A percentile compares a stretch with the other conserved stretches of the same genome.
phyloP scores from a whole-genome alignment of 2,888 invertebrate species.

The Tetramorium bicarinatum region DNA sequence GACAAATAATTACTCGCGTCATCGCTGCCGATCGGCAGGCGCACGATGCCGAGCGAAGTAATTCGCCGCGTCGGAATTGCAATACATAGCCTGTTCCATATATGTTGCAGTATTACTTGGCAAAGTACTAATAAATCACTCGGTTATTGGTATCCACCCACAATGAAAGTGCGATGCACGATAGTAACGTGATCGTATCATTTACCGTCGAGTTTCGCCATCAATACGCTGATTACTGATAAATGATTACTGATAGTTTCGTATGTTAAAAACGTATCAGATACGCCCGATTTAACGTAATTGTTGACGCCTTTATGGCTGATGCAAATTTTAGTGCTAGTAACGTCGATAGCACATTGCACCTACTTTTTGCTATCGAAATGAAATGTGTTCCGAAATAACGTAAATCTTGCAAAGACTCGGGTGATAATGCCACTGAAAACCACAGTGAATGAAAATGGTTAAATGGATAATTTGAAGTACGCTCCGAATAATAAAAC shows the following conservation, averaged over 20 bases:
- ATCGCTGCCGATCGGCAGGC: conserved; percentile 44
- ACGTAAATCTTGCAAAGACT: conserved; percentile 2
- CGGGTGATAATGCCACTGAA: neutral
- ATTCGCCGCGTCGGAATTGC: conserved; percentile 51
- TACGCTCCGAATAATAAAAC: neutral
- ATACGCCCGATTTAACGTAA: conserved; percentile 59
- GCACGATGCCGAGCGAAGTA: conserved; percentile 53
- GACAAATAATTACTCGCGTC: conserved; percentile 52
- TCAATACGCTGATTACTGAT: conserved; percentile 48
- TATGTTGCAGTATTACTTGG: conserved; percentile 62
- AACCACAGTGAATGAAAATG: neutral
- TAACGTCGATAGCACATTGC: conserved; percentile 27
- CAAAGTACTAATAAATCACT: conserved; percentile 71
- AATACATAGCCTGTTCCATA: conserved; percentile 60
- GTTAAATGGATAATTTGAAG: neutral
- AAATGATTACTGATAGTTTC: conserved; percentile 65
- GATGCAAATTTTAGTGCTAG: conserved; percentile 37
- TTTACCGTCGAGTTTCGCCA: conserved; percentile 38
- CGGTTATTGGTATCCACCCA: conserved; percentile 69
- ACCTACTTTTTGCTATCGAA: too few species aligned
- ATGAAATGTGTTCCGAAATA: neutral
- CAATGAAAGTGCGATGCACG: conserved; percentile 42
- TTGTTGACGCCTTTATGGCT: conserved; percentile 58
- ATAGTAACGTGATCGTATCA: conserved; percentile 48
- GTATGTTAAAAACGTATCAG: conserved; percentile 63